These are phyloP conservation scores for Chrosomus eos DNA, from an alignment of 2,797 vertebrate species.

Conservation along the genomic window DNA sequence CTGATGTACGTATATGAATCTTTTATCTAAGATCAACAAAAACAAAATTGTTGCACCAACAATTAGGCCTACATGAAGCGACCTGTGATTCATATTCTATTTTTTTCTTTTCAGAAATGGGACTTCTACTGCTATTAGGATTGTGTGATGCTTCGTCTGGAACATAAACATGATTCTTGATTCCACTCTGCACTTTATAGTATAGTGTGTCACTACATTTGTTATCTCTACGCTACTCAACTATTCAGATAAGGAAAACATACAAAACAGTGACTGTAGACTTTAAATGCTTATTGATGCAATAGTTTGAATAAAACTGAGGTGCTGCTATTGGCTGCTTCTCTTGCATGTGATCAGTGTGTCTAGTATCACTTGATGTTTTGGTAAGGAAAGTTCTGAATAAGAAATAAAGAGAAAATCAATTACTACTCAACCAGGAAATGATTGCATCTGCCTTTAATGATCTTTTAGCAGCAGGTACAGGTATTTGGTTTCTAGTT, in stretches of 20 bases:
- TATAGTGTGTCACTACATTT: neutral
- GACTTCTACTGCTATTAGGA: constrained; percentile 90
- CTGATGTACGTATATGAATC: constrained; percentile 77
- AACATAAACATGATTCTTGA: neutral
- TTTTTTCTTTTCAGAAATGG: constrained; percentile 80
- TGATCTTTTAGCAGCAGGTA: neutral
- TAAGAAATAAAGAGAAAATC: constrained; percentile 26
- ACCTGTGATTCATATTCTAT: constrained; percentile 11
- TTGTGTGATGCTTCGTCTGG: neutral
- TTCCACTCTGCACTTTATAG: constrained; percentile 36
- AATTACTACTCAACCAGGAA: neutral
- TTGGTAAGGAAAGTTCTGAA: neutral
- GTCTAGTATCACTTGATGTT: neutral
- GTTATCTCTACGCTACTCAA: constrained; percentile 1
- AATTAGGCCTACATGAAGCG: neutral
- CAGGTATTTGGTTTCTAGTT: neutral
- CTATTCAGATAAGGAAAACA: neutral
- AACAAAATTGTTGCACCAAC: neutral
- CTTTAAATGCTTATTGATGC: constrained; percentile 11
- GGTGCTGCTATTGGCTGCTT: constrained; percentile 32
- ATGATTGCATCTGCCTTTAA: constrained; percentile 12
- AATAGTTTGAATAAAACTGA: constrained; percentile 52
- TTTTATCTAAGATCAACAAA: neutral
- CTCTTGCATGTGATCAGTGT: neutral
- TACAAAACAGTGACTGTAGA: neutral